A percentile compares a stretch with the other conserved stretches of the same genome.
Conservation (phyloP, 2,888 invertebrate species). For the Scaptomyza tumidula region DNA sequence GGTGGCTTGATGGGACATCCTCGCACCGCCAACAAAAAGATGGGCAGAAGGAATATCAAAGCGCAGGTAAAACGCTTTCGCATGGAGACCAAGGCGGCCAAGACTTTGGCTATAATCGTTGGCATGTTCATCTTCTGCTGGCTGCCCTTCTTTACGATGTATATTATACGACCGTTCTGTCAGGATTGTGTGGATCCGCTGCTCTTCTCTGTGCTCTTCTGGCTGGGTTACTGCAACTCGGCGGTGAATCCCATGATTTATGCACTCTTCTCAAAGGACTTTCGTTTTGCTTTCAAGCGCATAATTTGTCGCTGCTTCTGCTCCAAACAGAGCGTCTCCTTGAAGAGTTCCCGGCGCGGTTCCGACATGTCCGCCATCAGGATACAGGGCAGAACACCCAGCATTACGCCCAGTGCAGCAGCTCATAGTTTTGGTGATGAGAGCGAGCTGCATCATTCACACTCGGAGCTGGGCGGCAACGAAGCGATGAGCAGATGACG, state of each 20-base stretch:
- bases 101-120: slow-evolving; percentile 98
- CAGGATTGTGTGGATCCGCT: slow-evolving; percentile 92
- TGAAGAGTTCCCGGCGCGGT: slow-evolving; percentile 85
- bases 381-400: slow-evolving; percentile 85
- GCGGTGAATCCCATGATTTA: slow-evolving; percentile 98
- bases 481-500: slow-evolving; percentile 86
- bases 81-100: slow-evolving; percentile 98
- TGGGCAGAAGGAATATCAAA: slow-evolving; percentile 96
- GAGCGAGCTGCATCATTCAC: slow-evolving; percentile 85
- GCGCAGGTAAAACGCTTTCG: slow-evolving; percentile 95
- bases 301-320: slow-evolving; percentile 95
- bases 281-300: slow-evolving; percentile 96
- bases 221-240: slow-evolving; percentile 99
- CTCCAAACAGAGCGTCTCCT: slow-evolving; percentile 84
- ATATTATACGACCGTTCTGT: slow-evolving; percentile 95
- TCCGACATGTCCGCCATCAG: slow-evolving; percentile 87
- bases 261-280: slow-evolving; percentile 97
- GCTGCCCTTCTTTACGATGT: slow-evolving; percentile 98
- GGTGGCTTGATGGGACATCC: slow-evolving; percentile 48
- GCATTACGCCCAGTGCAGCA: slow-evolving; percentile 86
- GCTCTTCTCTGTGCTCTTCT: slow-evolving; percentile 96
- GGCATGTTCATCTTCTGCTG: slow-evolving; percentile 98
- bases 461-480: slow-evolving; percentile 79
- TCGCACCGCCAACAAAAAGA: slow-evolving; percentile 85
- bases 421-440: slow-evolving; percentile 86